These are phyloP conservation scores for Poeciliopsis presidionis DNA, from an alignment of 2,797 vertebrate species.

Conservation along the genomic window DNA sequence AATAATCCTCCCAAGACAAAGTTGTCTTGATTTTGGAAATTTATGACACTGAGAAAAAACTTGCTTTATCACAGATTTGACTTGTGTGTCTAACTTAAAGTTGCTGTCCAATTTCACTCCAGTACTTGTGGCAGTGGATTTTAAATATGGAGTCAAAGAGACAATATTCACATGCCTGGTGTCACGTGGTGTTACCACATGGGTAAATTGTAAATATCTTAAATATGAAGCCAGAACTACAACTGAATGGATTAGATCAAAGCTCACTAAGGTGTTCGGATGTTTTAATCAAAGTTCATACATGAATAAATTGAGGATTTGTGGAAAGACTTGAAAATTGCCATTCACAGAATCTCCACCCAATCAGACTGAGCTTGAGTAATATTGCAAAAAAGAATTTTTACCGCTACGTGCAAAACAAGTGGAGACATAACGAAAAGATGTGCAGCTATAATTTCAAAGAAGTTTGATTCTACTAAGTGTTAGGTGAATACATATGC, in stretches of 20 bases:
- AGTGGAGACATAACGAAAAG: neutral
- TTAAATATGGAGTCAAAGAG: neutral
- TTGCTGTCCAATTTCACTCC: neutral
- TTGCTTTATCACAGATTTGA: neutral
- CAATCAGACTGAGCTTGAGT: neutral
- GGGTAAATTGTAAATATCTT: no score
- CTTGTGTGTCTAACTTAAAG: neutral
- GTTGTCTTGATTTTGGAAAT: no score
- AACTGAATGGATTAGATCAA: no score
- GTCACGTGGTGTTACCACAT: neutral
- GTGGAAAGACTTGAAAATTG: neutral
- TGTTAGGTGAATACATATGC: neutral
- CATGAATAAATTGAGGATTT: no score
- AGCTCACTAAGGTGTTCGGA: no score
- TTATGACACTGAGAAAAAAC: neutral
- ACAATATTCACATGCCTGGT: neutral
- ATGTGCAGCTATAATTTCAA: neutral
- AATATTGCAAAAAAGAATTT: neutral
- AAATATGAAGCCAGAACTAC: no score
- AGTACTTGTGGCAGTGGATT: neutral
- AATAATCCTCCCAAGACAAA: neutral
- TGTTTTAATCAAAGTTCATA: no score
- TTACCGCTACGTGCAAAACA: neutral
- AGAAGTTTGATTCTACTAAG: neutral
- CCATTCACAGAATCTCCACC: neutral